Evolutionary conservation across 2,113 vertebrate species (phyloP).

Genomic region (Calonectris borealis): DNA sequence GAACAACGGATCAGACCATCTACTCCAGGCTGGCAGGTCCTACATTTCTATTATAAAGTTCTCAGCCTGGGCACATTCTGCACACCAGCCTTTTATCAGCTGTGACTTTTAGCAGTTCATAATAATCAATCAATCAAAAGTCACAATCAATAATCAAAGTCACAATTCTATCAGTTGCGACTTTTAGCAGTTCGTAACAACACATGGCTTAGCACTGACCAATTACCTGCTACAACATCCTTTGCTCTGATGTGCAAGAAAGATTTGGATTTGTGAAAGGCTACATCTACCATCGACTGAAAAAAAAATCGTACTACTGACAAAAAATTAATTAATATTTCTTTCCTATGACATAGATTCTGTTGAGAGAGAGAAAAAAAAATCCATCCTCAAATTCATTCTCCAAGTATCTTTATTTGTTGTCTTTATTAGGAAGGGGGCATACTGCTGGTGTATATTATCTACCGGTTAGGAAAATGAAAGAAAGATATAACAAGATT

Average conservation of each 20-base stretch:
- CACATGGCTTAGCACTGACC: background rate
- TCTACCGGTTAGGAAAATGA: background rate
- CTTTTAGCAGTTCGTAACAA: background rate
- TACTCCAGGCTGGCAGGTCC: background rate
- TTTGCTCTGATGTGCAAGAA: background rate
- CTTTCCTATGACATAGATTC: background rate
- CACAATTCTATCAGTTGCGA: background rate
- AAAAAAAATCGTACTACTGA: background rate
- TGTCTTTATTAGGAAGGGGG: background rate
- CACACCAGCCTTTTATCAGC: background rate
- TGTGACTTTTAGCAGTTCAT: background rate
- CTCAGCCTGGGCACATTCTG: background rate
- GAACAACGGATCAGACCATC: background rate
- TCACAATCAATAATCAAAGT: background rate
- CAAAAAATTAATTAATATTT: background rate
- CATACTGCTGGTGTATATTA: background rate
- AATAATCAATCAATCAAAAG: background rate
- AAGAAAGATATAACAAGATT: background rate
- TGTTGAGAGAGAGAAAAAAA: background rate
- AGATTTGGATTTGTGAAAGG: background rate
- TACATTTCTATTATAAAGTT: background rate
- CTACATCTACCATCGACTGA: background rate
- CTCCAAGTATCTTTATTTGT: background rate
- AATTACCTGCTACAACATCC: background rate
- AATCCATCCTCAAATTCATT: background rate